Evolutionary conservation across 2,113 vertebrate genomes (phyloP), one percentile per base, ranked within the genome.

Genomic region (Orientallactaga bullata): DNA sequence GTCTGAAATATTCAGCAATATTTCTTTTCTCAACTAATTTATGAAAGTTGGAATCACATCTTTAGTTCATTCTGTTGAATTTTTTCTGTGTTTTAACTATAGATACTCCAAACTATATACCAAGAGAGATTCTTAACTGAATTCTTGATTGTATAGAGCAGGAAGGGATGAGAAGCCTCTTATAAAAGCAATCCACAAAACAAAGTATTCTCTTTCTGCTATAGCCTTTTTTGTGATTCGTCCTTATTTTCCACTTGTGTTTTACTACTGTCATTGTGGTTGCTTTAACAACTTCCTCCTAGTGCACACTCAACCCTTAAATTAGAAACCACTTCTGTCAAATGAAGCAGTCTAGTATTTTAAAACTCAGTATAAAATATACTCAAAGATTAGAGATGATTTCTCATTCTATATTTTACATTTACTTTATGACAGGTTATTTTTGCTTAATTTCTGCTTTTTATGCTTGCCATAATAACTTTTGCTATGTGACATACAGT

Each of bases 191-290:
- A 76, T 78, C 37, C 51, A 69, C 5, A 77, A 69, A 85, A 71
- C 15, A 71, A 88, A 88, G 24, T 42, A 4, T 2, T 79, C 20
- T 80, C 12, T 66, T 68, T 3, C n/a, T 24, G 24, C 61, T 85
- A 24, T 35, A 30, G 42, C 12, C 32, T 90, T 26, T 76, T 79
- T 82, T 37, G 47, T 87, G 28, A 86, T 91, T 81, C 26, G 23
- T 94, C 20, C 30, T 76, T 76, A 77, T 91, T 94, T 91, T 73
- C 24, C 84, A 58, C 26, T 30, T 69, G 47, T 88, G 35, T 74
- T 88, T 86, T 81, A 61, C 16, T 88, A 51, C 55, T 37, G 35
- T 71, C 39, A 72, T 12, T 71, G 26, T 35, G 42, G 81, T 78
- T 84, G 26, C 16, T 21, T 77, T 82, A 72, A 60, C 12, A 91